Evolutionary conservation across 1,140 invertebrate genomes (phyloP).

Genomic region (Pantala flavescens): DNA sequence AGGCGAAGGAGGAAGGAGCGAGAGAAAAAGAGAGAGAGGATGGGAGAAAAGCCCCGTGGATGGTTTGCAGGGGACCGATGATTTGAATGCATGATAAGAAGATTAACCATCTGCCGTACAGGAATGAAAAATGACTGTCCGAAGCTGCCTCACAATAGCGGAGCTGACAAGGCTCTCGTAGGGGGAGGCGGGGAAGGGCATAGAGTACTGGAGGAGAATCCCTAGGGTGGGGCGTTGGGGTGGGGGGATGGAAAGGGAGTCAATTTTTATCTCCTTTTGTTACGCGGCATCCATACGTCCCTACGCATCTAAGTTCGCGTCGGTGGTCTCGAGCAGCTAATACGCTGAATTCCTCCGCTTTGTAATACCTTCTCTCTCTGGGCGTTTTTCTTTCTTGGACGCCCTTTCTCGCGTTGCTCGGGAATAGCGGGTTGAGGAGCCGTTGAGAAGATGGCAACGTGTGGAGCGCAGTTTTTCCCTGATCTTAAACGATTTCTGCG

Average conservation of each 20-base stretch:
- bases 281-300: background rate
- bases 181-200: background rate
- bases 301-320: background rate
- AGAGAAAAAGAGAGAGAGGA: background rate
- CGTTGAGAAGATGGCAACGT: no score
- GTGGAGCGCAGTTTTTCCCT: no score
- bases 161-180: background rate
- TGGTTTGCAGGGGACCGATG: background rate
- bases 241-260: background rate
- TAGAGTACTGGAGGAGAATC: slow-evolving; percentile 1
- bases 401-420: no score
- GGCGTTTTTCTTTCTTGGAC: background rate
- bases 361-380: background rate
- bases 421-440: no score
- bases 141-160: background rate
- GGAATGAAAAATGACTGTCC: slow-evolving; percentile 6
- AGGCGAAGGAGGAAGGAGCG: background rate
- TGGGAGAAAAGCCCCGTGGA: background rate
- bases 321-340: background rate
- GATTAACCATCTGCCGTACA: slow-evolving; percentile 1
- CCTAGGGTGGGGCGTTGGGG: background rate
- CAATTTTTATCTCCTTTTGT: slow-evolving; percentile 10
- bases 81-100: slow-evolving; percentile 10
- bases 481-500: no score
- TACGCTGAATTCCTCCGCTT: slow-evolving; percentile 4